Percentiles rank a stretch among this genome's conserved stretches.
Evolutionary conservation across 2,113 vertebrate genomes (phyloP).

Genomic region (Scatophagus argus): DNA sequence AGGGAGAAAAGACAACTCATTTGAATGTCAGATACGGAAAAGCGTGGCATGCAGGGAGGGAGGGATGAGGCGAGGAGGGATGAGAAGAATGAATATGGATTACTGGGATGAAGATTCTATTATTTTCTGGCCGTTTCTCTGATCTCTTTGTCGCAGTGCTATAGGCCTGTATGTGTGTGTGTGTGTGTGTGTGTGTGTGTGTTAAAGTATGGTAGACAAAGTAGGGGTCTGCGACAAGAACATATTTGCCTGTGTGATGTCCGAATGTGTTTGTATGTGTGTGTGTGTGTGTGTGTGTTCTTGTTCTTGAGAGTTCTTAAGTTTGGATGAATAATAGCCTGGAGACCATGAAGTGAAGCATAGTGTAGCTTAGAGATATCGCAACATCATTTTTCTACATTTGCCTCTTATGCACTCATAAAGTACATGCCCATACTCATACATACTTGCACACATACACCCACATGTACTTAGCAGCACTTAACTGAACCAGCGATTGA

Average conservation of each 20-base stretch:
- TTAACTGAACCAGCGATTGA: slow-evolving; percentile 2
- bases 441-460: not conserved
- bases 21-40: slow-evolving; percentile 82
- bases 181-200: slow-evolving; percentile 84
- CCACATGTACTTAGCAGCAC: not conserved
- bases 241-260: slow-evolving; percentile 48
- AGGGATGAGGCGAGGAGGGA: slow-evolving; percentile 82
- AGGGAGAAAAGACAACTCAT: slow-evolving; percentile 85
- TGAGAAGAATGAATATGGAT: slow-evolving; percentile 98
- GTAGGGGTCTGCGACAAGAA: slow-evolving; percentile 38
- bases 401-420: not conserved
- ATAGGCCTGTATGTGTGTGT: slow-evolving; percentile 82
- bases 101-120: slow-evolving; percentile 99
- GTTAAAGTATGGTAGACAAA: slow-evolving; percentile 42
- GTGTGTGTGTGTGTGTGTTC: not conserved
- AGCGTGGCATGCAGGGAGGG: slow-evolving; percentile 78
- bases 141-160: slow-evolving; percentile 86
- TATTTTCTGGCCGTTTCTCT: slow-evolving; percentile 97
- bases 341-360: not conserved
- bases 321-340: slow-evolving; percentile 23
- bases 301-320: slow-evolving; percentile 4
- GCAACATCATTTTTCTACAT: not conserved
- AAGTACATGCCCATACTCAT: not conserved
- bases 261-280: slow-evolving; percentile 25
- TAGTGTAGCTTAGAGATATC: slow-evolving; percentile 5